Base-by-base conservation (phyloP, 2,113 vertebrate species). In the Tapirus terrestris region DNA sequence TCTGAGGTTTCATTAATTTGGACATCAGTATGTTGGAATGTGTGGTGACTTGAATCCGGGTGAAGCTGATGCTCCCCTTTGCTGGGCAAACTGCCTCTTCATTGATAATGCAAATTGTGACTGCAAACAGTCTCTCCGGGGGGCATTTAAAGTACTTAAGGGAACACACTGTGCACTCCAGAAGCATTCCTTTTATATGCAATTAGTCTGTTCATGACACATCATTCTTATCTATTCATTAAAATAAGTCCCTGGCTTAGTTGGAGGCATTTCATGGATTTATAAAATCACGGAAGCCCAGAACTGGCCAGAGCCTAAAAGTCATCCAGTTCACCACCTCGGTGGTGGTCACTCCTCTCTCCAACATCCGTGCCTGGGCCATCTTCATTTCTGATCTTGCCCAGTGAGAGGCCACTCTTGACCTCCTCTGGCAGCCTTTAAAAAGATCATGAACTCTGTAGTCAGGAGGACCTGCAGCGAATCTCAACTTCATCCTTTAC, bases 151-250 rank as follows among this genome's bases (percentile, higher is more conserved):
- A 96, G 96, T 53, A 90, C 97, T 97, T 97, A 95, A 51, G 93
- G 96, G 94, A 97, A 75, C 96, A 95, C 48, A 36, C 72, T 16
- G 83, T 0, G 17, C 75, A 96, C 97, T 98, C 96, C 86, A 97
- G 97, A 96, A 81, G 86, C 53, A 0, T 36, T 95, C 90, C 95
- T 95, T 96, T 97, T 97, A 95, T 94, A 93, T 92, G 96, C 96
- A 98, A 97, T 98, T 98, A 97, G 96, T 98, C 96, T 97, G 97
- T 96, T 96, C 97, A 98, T 96, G 96, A 96, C 96, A 96, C 75
- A 95, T 73, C 97, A 98, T 98, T 97, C 97, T 94, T 94, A 96
- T 93, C 95, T 90, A 92, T 75, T 98, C 97, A 98, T 98, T 97
- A 98, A 95, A 97, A 56, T 96, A 94, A 96, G 95, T 95, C 95